These are phyloP conservation scores for Rhinolophus ferrumequinum DNA, from an alignment of 2,113 vertebrate species.

Conservation along the genomic window DNA sequence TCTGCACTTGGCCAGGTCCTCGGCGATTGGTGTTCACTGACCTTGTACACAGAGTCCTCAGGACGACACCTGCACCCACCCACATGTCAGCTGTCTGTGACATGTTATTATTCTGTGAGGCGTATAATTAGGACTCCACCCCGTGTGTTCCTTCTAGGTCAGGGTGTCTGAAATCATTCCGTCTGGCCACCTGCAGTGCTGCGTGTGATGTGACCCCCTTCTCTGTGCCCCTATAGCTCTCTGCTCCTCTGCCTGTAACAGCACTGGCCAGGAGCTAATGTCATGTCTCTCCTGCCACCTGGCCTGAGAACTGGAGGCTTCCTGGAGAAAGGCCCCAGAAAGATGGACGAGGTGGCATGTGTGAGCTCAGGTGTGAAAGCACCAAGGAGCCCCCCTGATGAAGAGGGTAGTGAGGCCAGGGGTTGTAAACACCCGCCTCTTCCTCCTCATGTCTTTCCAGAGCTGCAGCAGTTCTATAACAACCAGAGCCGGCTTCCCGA, in stretches of 20 bases:
- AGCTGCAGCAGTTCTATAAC: slow-evolving; percentile 92
- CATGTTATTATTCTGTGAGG: too few relatives aligned
- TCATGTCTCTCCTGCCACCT: neutral
- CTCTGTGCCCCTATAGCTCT: too few relatives aligned
- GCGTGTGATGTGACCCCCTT: fast-evolving
- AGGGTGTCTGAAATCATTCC: neutral
- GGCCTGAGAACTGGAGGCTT: neutral
- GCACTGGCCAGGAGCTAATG: too few relatives aligned
- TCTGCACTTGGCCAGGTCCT: neutral
- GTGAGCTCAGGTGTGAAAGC: too few relatives aligned
- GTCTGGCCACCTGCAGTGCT: too few relatives aligned
- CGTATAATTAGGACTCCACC: fast-evolving
- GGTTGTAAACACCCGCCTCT: fast-evolving
- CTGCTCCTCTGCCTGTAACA: fast-evolving
- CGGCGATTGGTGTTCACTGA: fast-evolving
- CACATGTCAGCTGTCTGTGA: fast-evolving
- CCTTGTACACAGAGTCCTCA: fast-evolving
- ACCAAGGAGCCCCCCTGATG: fast-evolving
- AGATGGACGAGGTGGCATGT: fast-evolving
- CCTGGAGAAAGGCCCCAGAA: neutral
- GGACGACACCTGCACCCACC: fast-evolving
- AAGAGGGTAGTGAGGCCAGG: fast-evolving
- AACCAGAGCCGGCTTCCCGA: slow-evolving; percentile 92
- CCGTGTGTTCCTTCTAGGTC: neutral
- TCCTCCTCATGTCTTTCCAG: slow-evolving; percentile 77